These are phyloP conservation scores for Geotrypetes seraphini DNA, from an alignment of 2,797 vertebrate genomes.

Conservation along the genomic window DNA sequence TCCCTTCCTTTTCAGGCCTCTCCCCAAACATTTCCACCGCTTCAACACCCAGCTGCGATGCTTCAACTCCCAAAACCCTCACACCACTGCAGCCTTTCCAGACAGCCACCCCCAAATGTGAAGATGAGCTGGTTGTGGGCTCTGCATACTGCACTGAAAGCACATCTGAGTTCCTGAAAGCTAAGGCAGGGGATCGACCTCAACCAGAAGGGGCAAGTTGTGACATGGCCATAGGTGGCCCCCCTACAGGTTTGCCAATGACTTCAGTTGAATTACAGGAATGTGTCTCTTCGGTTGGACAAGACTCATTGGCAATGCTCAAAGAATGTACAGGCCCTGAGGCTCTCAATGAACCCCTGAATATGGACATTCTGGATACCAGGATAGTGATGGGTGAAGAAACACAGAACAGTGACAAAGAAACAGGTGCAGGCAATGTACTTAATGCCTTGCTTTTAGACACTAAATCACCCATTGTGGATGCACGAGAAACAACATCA, in stretches of 20 bases:
- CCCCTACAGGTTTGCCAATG: slow-evolving; percentile 1
- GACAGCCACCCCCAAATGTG: slow-evolving; percentile 22
- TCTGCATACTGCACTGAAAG: slow-evolving; percentile 9
- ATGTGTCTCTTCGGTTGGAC: not conserved
- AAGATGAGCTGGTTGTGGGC: slow-evolving; percentile 19
- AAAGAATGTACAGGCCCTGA: not conserved
- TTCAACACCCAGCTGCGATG: slow-evolving; percentile 65
- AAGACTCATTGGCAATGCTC: not conserved
- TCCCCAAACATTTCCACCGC: slow-evolving; percentile 60
- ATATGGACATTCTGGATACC: slow-evolving; percentile 61
- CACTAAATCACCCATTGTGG: slow-evolving; percentile 11
- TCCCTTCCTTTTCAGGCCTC: not conserved
- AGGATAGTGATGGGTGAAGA: slow-evolving; percentile 91
- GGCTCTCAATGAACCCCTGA: slow-evolving; percentile 52
- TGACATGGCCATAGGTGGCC: slow-evolving; percentile 44
- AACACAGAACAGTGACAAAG: slow-evolving; percentile 54
- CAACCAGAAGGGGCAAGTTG: slow-evolving; percentile 82
- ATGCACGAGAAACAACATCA: slow-evolving; percentile 16
- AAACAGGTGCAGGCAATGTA: slow-evolving; percentile 34
- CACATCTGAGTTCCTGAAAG: slow-evolving; percentile 28
- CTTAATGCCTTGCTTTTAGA: not conserved
- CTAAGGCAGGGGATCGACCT: slow-evolving; percentile 60
- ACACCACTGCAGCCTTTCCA: slow-evolving; percentile 63
- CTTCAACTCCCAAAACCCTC: slow-evolving; percentile 55
- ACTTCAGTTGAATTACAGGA: slow-evolving; percentile 1